Evolutionary conservation across 2,797 vertebrate genomes (phyloP).

Genomic region (Microcaecilia unicolor): DNA sequence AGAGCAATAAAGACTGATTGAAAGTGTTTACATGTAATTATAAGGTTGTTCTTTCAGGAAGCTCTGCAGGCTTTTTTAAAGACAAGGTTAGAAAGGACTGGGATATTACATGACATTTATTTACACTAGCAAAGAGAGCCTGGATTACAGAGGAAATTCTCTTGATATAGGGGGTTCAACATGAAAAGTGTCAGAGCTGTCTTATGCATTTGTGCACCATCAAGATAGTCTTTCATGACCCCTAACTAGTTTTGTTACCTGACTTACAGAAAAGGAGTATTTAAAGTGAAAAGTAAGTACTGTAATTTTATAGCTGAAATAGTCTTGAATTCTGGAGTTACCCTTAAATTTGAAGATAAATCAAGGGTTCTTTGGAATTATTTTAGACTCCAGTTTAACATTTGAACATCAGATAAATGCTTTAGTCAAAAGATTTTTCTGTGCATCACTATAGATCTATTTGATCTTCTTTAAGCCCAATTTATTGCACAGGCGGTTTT

Average conservation of each 20-base stretch:
- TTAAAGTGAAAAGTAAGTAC: slow-evolving; percentile 37
- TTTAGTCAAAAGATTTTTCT: no score
- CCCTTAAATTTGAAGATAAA: no score
- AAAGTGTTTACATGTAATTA: no score
- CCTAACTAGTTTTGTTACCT: slow-evolving; percentile 50
- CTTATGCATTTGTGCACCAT: slow-evolving; percentile 42
- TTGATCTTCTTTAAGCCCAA: no score
- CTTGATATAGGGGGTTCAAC: slow-evolving; percentile 26
- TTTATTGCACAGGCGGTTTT: no score
- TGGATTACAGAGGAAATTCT: slow-evolving; percentile 14
- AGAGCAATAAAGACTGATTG: slow-evolving; percentile 42
- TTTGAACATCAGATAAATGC: no score
- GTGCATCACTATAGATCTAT: no score
- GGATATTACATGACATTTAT: slow-evolving; percentile 46
- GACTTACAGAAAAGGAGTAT: slow-evolving; percentile 46
- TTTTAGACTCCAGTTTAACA: no score
- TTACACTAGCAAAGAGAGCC: slow-evolving; percentile 28
- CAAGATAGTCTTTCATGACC: slow-evolving; percentile 51
- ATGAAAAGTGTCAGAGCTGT: slow-evolving; percentile 42
- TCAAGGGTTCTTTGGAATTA: no score
- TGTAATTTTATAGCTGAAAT: slow-evolving; percentile 23
- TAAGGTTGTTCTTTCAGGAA: slow-evolving; percentile 51
- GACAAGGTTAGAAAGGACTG: slow-evolving; percentile 43
- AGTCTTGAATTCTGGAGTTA: no score
- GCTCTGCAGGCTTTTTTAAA: slow-evolving; percentile 45